Conservation (phyloP, 2,113 vertebrate genomes). For the human (Homo sapiens) region GRCh38 chr4:82461001-82461500, state of each 20-base stretch:
- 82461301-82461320: constrained; percentile 37
- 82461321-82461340: constrained; percentile 12
- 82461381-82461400: background rate
- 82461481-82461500: background rate
- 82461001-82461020: constrained; percentile 46
- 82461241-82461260: background rate
- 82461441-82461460: background rate
- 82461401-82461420: background rate
- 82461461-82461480: background rate
- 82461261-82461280: background rate
- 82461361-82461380: constrained; percentile 24
- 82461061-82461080: constrained; percentile 75
- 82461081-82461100: constrained; percentile 26
- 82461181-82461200: background rate
- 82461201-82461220: background rate
- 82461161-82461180: background rate
- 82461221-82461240: background rate
- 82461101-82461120: background rate
- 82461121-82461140: background rate
- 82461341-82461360: background rate
- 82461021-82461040: background rate
- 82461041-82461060: constrained; percentile 57
- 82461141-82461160: background rate
- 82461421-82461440: constrained; percentile 17
- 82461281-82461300: background rate